Base-by-base conservation (phyloP, 2,888 invertebrate species). In the Nomada ferruginata region DNA sequence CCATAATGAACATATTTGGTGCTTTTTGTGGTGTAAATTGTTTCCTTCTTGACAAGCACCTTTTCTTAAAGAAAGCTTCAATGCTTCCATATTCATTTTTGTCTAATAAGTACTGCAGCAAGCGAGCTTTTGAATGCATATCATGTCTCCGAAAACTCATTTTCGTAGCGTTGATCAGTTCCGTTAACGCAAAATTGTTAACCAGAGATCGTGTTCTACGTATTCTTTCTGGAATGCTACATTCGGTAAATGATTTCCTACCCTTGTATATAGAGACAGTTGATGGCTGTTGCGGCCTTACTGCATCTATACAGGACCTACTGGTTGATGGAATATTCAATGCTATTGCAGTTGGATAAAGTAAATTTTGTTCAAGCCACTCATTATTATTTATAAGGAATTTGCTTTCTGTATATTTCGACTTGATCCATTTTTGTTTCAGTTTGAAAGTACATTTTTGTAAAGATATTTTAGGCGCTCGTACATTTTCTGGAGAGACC, bases 1-100 rank as follows among this genome's bases (percentile, higher is more conserved):
- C 72, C 52, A 44, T 63, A 9, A 53, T 63, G 52, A 72, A 63
- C n/a, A 63, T 72, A 42, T 26, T 53, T 63, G 44, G 53, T 15
- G 72, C 53, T 44, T 63, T 53, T 53, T 52, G 11, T 42, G 26
- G 11, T 26, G 63, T 26, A 26, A 70, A 29, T 18, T 29, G 9
- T n/a, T 53, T 55, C n/a, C 36, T 18, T 66, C 26, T 11, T 20
- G 36, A 10, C 1, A 5, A n/a, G 47, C 53, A 20, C 13, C 5
- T 29, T 20, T 29, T 20, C 53, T 53, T 55, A 44, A 44, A 7
- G 13, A 11, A 44, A 11, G 11, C 44, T 44, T 44, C 13, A 44
- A 11, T 44, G 10, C 20, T 20, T 53, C 36, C 4, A 36, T 29
- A 18, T 5, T 29, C 10, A 29, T 59, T 60, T 29, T 60, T 50